Percentiles rank a stretch among this genome's conserved stretches.
phyloP scores from a whole-genome alignment of 2,797 vertebrate genomes.

The Eulemur mongoz region DNA sequence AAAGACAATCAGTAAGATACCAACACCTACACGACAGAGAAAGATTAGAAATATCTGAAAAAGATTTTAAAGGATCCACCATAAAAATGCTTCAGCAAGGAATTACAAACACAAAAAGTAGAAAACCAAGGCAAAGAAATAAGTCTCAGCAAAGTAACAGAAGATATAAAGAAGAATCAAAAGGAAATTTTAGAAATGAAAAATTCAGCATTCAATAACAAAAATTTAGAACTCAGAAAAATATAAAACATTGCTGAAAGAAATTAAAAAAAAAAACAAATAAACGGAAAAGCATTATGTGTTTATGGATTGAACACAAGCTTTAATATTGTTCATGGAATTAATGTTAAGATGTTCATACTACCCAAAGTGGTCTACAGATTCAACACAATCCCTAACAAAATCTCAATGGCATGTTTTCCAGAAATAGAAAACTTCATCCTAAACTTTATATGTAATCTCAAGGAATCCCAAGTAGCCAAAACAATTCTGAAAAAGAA shows the following conservation, averaged over 20 bases:
- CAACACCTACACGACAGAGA: neutral
- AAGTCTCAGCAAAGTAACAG: neutral
- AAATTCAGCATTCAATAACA: neutral
- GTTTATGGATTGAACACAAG: neutral
- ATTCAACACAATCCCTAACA: neutral
- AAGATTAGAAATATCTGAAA: neutral
- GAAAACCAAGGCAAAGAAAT: neutral
- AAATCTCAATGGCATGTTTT: neutral
- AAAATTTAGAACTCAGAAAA: neutral
- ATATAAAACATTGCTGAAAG: neutral
- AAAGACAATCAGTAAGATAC: neutral
- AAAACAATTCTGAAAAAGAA: neutral
- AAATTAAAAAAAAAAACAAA: neutral
- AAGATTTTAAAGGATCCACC: neutral
- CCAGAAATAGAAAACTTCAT: neutral
- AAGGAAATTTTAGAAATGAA: neutral
- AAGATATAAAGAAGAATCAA: neutral
- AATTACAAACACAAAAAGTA: neutral
- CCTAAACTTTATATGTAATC: neutral
- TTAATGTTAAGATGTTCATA: neutral
- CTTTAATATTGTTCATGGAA: neutral
- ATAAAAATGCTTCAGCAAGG: neutral
- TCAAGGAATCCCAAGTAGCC: neutral
- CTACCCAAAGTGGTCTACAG: neutral
- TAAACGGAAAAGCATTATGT: neutral